Conservation (phyloP, 2,113 vertebrate genomes). For the Macrotus californicus region DNA sequence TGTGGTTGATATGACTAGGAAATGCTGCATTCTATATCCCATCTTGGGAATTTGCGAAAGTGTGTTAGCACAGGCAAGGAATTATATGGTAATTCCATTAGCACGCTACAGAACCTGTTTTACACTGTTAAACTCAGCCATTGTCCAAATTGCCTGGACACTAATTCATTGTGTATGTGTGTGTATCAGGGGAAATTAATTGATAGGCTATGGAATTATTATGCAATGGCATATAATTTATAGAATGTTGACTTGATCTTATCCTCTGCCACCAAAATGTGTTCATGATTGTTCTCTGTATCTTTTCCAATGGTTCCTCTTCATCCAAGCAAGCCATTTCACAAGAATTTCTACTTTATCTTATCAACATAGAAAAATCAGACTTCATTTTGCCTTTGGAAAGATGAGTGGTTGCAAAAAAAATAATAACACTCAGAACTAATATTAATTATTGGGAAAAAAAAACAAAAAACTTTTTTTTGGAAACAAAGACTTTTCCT, state of each 20-base stretch:
- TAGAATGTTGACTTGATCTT: not conserved
- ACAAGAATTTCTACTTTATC: not conserved
- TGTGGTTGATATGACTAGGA: not conserved
- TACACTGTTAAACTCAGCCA: not conserved
- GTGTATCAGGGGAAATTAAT: not conserved
- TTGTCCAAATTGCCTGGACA: not conserved
- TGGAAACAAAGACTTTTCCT: not conserved
- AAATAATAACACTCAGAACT: not conserved
- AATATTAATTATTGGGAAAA: not conserved
- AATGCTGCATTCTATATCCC: not conserved
- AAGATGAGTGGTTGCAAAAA: not conserved
- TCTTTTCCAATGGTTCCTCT: not conserved
- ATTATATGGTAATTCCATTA: not conserved
- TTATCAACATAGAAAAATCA: not conserved
- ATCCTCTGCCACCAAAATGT: not conserved
- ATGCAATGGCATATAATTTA: not conserved
- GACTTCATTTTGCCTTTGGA: constrained; percentile 12
- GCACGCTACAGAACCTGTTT: not conserved
- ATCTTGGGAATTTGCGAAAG: not conserved
- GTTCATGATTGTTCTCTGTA: not conserved
- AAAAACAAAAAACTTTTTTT: not conserved
- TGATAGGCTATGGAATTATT: not conserved
- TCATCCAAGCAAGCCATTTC: not conserved
- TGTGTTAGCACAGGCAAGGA: not conserved
- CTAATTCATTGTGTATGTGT: not conserved